Conservation (phyloP, 2,888 invertebrate species). For the Brassicogethes aeneus region DNA sequence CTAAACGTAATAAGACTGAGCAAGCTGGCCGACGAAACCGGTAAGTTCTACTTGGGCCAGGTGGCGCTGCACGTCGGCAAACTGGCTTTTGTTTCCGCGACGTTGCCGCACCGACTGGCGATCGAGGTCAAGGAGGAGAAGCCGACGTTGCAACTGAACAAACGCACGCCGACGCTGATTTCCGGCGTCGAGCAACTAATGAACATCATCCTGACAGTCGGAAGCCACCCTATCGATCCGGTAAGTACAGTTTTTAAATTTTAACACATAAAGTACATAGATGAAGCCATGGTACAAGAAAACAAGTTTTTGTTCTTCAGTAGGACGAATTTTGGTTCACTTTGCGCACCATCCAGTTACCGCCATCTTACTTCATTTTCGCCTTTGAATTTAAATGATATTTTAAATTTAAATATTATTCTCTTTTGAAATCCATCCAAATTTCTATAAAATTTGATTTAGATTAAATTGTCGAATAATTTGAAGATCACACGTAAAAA, state of each 20-base stretch:
- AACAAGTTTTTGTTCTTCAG: too few relatives aligned
- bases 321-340: too few relatives aligned
- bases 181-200: slow-evolving; percentile 75
- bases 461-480: too few relatives aligned
- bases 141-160: slow-evolving; percentile 43
- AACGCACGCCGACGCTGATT: slow-evolving; percentile 58
- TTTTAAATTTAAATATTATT: too few relatives aligned
- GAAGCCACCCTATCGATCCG: slow-evolving; percentile 64
- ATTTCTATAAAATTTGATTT: too few relatives aligned
- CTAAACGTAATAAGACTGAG: slow-evolving; percentile 53
- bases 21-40: slow-evolving; percentile 54
- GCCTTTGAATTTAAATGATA: too few relatives aligned
- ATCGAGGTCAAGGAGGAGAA: slow-evolving; percentile 40
- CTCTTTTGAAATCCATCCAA: too few relatives aligned
- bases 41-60: slow-evolving; percentile 63
- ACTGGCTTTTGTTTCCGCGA: slow-evolving; percentile 63
- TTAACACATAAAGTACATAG: too few relatives aligned
- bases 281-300: too few relatives aligned
- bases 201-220: slow-evolving; percentile 65
- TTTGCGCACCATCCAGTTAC: too few relatives aligned
- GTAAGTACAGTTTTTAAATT: slow-evolving; percentile 46
- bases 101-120: slow-evolving; percentile 46
- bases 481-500: too few relatives aligned
- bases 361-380: too few relatives aligned
- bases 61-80: slow-evolving; percentile 56